These are phyloP conservation scores for Atherinomorus stipes DNA, from an alignment of 2,113 vertebrate genomes.

Conservation along the genomic window DNA sequence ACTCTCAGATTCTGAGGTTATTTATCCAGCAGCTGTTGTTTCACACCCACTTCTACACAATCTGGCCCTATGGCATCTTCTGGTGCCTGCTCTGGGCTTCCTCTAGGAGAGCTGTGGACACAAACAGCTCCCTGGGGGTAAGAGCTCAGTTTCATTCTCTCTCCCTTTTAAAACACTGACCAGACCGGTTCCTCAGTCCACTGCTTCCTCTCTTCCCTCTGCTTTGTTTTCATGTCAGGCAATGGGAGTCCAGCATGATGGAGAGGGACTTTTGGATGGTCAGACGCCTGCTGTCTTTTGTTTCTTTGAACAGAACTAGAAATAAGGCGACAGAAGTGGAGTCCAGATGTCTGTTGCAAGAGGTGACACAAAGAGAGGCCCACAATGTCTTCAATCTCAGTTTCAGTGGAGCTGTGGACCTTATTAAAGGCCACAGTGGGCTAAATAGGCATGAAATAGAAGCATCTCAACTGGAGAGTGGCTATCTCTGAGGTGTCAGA, in stretches of 20 bases:
- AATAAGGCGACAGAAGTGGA: constrained; percentile 69
- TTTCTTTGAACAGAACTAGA: constrained; percentile 66
- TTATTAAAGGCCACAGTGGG: constrained; percentile 65
- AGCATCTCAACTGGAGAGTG: constrained; percentile 35
- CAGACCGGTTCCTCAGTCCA: constrained; percentile 33
- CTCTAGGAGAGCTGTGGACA: constrained; percentile 41
- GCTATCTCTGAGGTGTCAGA: constrained; percentile 28
- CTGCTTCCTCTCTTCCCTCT: constrained; percentile 32
- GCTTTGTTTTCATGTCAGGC: constrained; percentile 81
- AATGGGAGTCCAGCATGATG: constrained; percentile 73
- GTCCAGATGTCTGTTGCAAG: constrained; percentile 75
- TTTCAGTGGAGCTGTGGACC: constrained; percentile 55
- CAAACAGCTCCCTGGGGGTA: constrained; percentile 55
- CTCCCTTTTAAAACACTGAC: constrained; percentile 24
- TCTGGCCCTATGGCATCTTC: constrained; percentile 48
- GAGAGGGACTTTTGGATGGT: constrained; percentile 72
- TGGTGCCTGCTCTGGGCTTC: constrained; percentile 29
- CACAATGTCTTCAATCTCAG: constrained; percentile 52
- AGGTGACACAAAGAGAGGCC: constrained; percentile 61
- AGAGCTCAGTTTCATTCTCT: constrained; percentile 51
- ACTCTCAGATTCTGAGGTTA: constrained; percentile 41
- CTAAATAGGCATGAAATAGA: constrained; percentile 59
- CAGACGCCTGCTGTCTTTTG: constrained; percentile 69
- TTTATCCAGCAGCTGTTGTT: constrained; percentile 72
- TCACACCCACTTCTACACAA: constrained; percentile 63